phyloP scores from a whole-genome alignment of 2,888 invertebrate species.

The Drosophila peninsularis region DNA sequence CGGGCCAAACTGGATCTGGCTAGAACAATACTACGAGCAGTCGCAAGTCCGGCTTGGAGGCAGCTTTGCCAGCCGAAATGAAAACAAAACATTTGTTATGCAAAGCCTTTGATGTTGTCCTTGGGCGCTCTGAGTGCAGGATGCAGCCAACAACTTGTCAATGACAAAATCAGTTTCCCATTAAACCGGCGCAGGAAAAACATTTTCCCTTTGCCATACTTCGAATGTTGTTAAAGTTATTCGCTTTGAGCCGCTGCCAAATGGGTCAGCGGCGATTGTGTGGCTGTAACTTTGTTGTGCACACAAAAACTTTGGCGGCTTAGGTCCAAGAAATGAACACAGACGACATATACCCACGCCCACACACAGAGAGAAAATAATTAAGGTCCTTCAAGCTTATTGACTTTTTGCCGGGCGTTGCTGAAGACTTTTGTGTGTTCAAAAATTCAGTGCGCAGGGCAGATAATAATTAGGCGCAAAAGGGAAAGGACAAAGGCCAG shows the following conservation, averaged over 20 bases:
- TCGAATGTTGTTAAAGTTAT: constrained; percentile 49
- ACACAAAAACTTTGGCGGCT: constrained; percentile 47
- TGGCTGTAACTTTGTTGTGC: constrained; percentile 39
- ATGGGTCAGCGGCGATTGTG: constrained; percentile 59
- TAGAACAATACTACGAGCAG: constrained; percentile 48
- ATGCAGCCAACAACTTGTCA: constrained; percentile 49
- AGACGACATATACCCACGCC: constrained; percentile 1
- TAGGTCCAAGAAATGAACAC: constrained; percentile 25
- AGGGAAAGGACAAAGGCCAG: constrained; percentile 59
- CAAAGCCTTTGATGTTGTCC: constrained; percentile 78
- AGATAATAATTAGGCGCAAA: constrained; percentile 72
- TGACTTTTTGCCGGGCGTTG: constrained; percentile 52
- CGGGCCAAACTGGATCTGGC: constrained; percentile 32
- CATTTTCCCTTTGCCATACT: constrained; percentile 28
- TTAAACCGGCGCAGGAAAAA: constrained; percentile 41
- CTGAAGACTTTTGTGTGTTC: constrained; percentile 41
- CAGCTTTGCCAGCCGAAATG: constrained; percentile 40
- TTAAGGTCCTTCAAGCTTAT: constrained; percentile 74
- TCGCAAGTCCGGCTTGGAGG: constrained; percentile 47
- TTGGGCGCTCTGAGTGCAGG: constrained; percentile 60
- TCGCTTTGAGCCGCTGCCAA: constrained; percentile 57
- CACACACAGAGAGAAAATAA: constrained; percentile 53
- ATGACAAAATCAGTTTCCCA: constrained; percentile 50
- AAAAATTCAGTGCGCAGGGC: constrained; percentile 41
- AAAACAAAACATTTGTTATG: constrained; percentile 76